Evolutionary conservation across 2,797 vertebrate genomes (phyloP).

Genomic region (Tapera naevia): DNA sequence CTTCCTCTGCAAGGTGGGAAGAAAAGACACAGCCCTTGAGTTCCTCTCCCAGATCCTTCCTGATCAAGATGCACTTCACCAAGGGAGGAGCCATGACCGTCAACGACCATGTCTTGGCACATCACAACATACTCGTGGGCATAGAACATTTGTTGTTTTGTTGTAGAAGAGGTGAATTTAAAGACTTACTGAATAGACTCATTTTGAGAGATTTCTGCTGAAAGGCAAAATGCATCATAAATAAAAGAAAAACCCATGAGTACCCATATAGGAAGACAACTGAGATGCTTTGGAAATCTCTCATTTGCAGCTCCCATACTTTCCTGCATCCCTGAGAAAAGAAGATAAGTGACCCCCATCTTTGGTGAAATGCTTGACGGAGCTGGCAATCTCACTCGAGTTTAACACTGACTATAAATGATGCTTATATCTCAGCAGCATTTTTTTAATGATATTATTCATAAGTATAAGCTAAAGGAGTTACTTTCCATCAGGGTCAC

Average conservation of each 20-base stretch:
- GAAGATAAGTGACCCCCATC: neutral
- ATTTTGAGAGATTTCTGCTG: neutral
- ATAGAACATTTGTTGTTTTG: neutral
- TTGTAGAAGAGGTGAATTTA: neutral
- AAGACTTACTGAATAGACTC: neutral
- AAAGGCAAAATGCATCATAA: neutral
- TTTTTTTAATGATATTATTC: constrained; percentile 71
- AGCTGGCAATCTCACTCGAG: neutral
- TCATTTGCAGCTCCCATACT: neutral
- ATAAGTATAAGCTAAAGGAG: constrained; percentile 61
- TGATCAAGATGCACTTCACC: constrained; percentile 35
- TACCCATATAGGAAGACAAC: neutral
- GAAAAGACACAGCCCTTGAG: constrained; percentile 32
- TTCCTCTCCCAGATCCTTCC: constrained; percentile 61
- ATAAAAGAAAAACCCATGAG: fast-evolving
- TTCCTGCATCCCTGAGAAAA: neutral
- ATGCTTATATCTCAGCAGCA: constrained; percentile 52
- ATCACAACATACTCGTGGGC: neutral
- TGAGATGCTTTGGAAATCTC: neutral
- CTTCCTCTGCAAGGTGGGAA: constrained; percentile 33
- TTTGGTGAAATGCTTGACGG: constrained; percentile 25
- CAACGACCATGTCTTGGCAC: neutral
- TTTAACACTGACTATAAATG: constrained; percentile 47
- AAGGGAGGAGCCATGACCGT: constrained; percentile 19
- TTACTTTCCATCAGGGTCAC: constrained; percentile 58